A percentile compares a stretch with the other conserved stretches of the same genome.
Conservation (phyloP, 2,113 vertebrate genomes). For the Zosterops pallidus region DNA sequence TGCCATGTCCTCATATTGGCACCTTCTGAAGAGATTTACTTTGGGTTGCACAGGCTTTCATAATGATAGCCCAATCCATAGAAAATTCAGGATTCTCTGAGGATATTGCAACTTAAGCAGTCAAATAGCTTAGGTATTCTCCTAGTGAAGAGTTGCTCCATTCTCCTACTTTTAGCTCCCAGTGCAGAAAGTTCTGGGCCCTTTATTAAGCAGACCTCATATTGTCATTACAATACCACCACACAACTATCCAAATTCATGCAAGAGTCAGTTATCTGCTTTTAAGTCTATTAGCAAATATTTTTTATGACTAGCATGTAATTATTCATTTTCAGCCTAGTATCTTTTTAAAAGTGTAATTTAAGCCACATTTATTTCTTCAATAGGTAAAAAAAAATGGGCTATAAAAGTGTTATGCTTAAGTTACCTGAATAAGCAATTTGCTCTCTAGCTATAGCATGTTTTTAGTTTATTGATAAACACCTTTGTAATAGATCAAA, state of each 20-base stretch:
- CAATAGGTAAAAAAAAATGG: not conserved
- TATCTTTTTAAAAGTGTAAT: not conserved
- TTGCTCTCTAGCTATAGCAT: not conserved
- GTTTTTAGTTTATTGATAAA: not conserved
- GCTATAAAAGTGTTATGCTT: not conserved
- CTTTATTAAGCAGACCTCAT: not conserved
- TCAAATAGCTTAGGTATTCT: not conserved
- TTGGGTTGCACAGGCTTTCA: not conserved
- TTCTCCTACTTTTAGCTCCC: not conserved
- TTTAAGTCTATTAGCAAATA: not conserved
- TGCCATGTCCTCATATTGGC: not conserved
- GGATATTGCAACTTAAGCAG: not conserved
- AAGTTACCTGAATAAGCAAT: not conserved
- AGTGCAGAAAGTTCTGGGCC: not conserved
- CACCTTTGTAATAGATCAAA: not conserved
- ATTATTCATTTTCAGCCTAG: not conserved
- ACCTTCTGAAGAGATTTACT: not conserved
- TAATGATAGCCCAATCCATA: not conserved
- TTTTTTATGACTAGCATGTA: not conserved
- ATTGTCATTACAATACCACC: not conserved
- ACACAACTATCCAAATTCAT: not conserved
- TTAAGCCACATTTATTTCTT: conserved; percentile 25
- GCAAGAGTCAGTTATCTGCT: not conserved
- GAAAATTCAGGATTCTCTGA: not conserved
- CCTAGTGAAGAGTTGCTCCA: not conserved